Percentiles rank a stretch among this genome's conserved stretches.
phyloP scores from a whole-genome alignment of 2,113 vertebrate genomes.

The Cololabis saira region DNA sequence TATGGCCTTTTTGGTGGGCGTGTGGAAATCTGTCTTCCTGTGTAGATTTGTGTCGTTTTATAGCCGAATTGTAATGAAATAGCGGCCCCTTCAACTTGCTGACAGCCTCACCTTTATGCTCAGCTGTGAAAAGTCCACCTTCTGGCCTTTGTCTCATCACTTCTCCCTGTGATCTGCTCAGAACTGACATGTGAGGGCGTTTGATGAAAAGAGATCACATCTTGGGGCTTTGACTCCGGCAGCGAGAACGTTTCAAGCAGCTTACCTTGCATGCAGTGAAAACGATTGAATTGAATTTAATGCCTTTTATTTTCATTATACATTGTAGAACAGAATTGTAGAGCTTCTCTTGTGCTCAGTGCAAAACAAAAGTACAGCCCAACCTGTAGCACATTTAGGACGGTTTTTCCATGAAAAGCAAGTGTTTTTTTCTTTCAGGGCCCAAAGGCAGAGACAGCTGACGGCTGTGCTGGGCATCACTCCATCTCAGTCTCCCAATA shows the following conservation, averaged over 20 bases:
- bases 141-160: conserved; percentile 43
- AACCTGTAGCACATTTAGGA: conserved; percentile 55
- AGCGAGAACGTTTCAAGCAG: conserved; percentile 43
- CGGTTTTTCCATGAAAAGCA: conserved; percentile 52
- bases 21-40: conserved; percentile 30
- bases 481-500: conserved; percentile 49
- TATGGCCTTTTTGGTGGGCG: conserved; percentile 11
- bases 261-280: conserved; percentile 23
- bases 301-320: too few relatives aligned
- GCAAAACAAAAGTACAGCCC: conserved; percentile 58
- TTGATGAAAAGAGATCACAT: conserved; percentile 44
- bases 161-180: conserved; percentile 43
- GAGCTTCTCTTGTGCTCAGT: too few relatives aligned
- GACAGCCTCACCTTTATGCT: conserved; percentile 25
- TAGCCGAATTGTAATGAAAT: background rate
- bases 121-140: conserved; percentile 22
- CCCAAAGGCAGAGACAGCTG: conserved; percentile 66
- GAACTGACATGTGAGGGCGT: conserved; percentile 16
- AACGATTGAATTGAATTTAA: too few relatives aligned
- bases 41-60: conserved; percentile 18
- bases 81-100: conserved; percentile 32
- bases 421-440: conserved; percentile 54
- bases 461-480: conserved; percentile 54
- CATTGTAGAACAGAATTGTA: too few relatives aligned
- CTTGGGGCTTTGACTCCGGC: conserved; percentile 29